A percentile compares a stretch with the other conserved stretches of the same genome.
These are phyloP conservation scores for Crocallis elinguaria DNA, from an alignment of 2,888 invertebrate genomes.

Conservation along the genomic window DNA sequence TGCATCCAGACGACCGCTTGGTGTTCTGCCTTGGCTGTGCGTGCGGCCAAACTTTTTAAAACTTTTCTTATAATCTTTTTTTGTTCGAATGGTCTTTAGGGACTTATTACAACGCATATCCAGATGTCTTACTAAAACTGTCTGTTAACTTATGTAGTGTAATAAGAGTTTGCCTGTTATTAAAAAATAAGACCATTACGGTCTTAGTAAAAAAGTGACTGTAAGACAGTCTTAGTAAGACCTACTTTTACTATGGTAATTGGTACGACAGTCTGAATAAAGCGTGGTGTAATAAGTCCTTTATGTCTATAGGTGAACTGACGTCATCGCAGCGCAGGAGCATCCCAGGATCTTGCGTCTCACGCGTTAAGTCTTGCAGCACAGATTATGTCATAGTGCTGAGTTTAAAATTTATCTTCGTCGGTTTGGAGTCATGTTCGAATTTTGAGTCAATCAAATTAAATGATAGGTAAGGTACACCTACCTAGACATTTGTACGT, in stretches of 20 bases:
- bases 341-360: constrained; percentile 56
- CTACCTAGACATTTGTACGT: no score
- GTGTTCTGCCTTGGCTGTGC: constrained; percentile 11
- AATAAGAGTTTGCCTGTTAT: no score
- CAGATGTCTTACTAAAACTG: no score
- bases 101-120: no score
- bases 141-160: no score
- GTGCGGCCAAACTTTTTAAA: constrained; percentile 44
- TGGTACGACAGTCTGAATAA: no score
- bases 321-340: constrained; percentile 64
- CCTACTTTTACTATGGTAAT: no score
- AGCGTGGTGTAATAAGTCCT: no score
- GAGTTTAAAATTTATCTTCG: constrained; percentile 8
- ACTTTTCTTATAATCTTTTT: constrained; percentile 53
- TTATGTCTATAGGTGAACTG: constrained; percentile 49
- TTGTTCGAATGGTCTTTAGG: constrained; percentile 28
- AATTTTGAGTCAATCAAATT: neutral
- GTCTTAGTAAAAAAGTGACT: no score
- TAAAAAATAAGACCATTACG: no score
- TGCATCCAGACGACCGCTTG: neutral
- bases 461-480: no score
- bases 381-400: constrained; percentile 27
- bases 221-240: no score
- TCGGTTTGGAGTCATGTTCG: neutral
- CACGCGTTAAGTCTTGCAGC: constrained; percentile 44